Evolutionary conservation across 2,888 invertebrate species (phyloP).

Genomic region (Spatulosminthurus flaviceps): DNA sequence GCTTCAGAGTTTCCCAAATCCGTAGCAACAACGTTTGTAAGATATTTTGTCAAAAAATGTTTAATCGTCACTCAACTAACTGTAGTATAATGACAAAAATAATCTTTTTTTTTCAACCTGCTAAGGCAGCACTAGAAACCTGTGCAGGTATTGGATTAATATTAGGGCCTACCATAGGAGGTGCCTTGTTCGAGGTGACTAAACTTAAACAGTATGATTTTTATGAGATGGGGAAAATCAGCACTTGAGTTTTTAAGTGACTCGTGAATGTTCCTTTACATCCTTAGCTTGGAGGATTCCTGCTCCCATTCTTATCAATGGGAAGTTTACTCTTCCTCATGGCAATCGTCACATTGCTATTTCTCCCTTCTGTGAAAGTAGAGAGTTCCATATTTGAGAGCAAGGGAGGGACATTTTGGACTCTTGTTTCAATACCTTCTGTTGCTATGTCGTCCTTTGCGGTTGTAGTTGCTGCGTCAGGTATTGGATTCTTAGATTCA

Average conservation of each 20-base stretch:
- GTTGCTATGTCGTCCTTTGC: constrained; percentile 66
- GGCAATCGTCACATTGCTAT: constrained; percentile 64
- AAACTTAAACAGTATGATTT: too few relatives aligned
- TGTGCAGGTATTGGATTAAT: constrained; percentile 67
- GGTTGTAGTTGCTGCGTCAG: constrained; percentile 66
- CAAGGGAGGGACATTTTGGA: not conserved
- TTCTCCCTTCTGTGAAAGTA: constrained; percentile 65
- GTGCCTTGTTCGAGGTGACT: constrained; percentile 65
- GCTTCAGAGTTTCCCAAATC: constrained; percentile 71
- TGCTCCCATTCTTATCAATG: constrained; percentile 67
- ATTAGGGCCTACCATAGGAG: constrained; percentile 66
- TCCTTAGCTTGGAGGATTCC: constrained; percentile 66
- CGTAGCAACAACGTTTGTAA: constrained; percentile 69
- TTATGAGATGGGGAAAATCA: too few relatives aligned
- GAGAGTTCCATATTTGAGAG: too few relatives aligned
- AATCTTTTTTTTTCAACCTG: too few relatives aligned
- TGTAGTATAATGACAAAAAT: too few relatives aligned
- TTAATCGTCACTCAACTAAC: not conserved
- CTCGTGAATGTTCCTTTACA: too few relatives aligned
- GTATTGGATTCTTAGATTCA: constrained; percentile 70
- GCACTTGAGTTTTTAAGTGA: not conserved
- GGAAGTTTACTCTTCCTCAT: constrained; percentile 66
- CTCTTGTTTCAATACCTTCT: constrained; percentile 64
- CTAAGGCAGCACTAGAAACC: constrained; percentile 67
- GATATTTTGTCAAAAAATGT: constrained; percentile 51